Conservation (phyloP, 2,888 invertebrate species). For the Orthosia gracilis region DNA sequence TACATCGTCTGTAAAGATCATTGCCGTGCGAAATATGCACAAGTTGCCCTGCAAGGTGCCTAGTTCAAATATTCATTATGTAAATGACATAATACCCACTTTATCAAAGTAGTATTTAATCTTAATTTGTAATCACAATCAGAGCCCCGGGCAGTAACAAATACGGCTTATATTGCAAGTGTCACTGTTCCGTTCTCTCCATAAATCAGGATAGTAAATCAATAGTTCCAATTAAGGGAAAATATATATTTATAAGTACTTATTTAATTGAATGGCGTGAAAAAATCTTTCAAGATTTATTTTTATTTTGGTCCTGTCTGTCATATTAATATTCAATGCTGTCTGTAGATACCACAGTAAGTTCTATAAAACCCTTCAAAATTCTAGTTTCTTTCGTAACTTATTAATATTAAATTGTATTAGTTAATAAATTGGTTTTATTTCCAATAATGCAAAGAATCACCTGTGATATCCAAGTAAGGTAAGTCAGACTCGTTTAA, state of each 20-base stretch:
- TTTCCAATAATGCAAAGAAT: not conserved
- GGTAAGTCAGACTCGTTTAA: not conserved
- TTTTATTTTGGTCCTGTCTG: not conserved
- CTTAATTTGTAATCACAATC: slow-evolving; percentile 61
- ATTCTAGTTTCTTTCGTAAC: not conserved
- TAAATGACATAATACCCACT: slow-evolving; percentile 50
- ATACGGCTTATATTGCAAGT: slow-evolving; percentile 56
- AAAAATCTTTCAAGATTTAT: not conserved
- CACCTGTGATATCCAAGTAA: no score
- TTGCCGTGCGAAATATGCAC: slow-evolving; percentile 32
- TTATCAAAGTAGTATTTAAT: slow-evolving; percentile 63
- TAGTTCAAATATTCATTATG: slow-evolving; percentile 46
- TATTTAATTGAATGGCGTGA: slow-evolving; percentile 16
- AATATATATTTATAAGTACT: slow-evolving; percentile 42
- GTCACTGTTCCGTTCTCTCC: slow-evolving; percentile 59
- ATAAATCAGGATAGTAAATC: slow-evolving; percentile 63
- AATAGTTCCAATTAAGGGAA: slow-evolving; percentile 54
- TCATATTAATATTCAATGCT: not conserved
- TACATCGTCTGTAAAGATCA: slow-evolving; percentile 24
- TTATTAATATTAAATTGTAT: no score
- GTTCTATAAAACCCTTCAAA: not conserved
- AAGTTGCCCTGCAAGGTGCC: slow-evolving; percentile 18
- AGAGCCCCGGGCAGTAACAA: slow-evolving; percentile 51
- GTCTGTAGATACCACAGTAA: not conserved
- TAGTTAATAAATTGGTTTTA: not conserved